Evolutionary conservation across 2,113 vertebrate species (phyloP).

Genomic region (Sterna hirundo): DNA sequence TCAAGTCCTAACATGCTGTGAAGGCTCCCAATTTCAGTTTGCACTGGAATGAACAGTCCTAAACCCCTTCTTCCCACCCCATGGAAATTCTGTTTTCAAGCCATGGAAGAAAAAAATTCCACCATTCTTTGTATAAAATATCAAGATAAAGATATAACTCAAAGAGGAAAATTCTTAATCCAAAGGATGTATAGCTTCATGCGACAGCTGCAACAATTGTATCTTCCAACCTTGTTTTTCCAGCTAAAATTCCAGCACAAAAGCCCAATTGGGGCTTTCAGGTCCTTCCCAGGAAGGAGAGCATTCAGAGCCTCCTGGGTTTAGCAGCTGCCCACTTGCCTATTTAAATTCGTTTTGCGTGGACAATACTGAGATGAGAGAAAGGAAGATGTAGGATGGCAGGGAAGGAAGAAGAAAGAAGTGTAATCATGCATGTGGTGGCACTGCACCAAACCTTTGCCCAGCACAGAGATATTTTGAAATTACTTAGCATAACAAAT

Average conservation of each 20-base stretch:
- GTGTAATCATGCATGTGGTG: background rate
- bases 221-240: background rate
- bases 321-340: background rate
- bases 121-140: background rate
- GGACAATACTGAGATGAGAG: background rate
- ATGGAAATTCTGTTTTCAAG: background rate
- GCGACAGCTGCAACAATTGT: background rate
- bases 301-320: background rate
- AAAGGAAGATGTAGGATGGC: background rate
- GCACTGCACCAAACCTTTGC: background rate
- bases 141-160: background rate
- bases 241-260: background rate
- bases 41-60: background rate
- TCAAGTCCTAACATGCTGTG: background rate
- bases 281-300: background rate
- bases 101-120: background rate
- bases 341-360: background rate
- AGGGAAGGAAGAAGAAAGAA: background rate
- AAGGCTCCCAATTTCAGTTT: background rate
- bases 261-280: background rate
- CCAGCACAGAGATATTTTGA: background rate
- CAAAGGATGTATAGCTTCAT: background rate
- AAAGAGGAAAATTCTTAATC: background rate
- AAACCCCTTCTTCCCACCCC: background rate
- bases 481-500: slow-evolving; percentile 19